Base-by-base conservation (phyloP, 2,797 vertebrate genomes). In the Labroides dimidiatus region DNA sequence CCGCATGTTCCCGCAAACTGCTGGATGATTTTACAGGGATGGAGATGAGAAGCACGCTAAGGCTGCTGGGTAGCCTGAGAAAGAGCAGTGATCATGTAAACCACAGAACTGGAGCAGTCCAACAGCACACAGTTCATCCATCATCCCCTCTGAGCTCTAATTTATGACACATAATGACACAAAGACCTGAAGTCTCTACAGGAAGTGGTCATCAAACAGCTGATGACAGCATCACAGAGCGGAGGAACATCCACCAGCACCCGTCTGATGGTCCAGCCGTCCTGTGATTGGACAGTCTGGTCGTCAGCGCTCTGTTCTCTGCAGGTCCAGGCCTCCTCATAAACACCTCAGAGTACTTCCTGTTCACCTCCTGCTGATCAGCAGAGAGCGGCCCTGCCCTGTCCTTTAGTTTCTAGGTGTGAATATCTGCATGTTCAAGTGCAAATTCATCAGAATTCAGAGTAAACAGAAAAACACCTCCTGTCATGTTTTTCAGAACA, bases 261-360 rank as follows among this genome's bases (percentile, higher is more conserved):
- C n/a, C n/a, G n/a, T n/a, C n/a, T n/a, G n/a, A n/a, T 27, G 24
- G 24, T 49, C 58, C n/a, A 21, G 16, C n/a, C 12, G 17, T 16
- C 17, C 9, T 64, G 36, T 42, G 33, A 43, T 19, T 42, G 21
- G 20, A 42, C 37, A 30, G 58, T 55, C 56, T 2, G 39, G 55
- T 51, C 16, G 62, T 78, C 83, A 82, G 70, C 49, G 78, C 67
- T 78, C 66, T 47, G 50, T 56, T 72, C 76, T 81, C 72, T 69
- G 77, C 65, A 69, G 72, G 57, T 81, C 74, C 75, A 66, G 74
- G 79, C 70, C 50, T 84, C 84, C 90, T 84, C 76, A 86, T 94
- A 93, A 94, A 94, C 93, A 93, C 93, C 91, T 91, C 84, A 14
- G 86, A 86, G 82, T 79, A 90, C 90, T 93, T 94, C 93, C 93